These are phyloP conservation scores for Actinopyga echinites DNA, from an alignment of 53 echinoderm and acorn worm genomes.

Conservation along the genomic window DNA sequence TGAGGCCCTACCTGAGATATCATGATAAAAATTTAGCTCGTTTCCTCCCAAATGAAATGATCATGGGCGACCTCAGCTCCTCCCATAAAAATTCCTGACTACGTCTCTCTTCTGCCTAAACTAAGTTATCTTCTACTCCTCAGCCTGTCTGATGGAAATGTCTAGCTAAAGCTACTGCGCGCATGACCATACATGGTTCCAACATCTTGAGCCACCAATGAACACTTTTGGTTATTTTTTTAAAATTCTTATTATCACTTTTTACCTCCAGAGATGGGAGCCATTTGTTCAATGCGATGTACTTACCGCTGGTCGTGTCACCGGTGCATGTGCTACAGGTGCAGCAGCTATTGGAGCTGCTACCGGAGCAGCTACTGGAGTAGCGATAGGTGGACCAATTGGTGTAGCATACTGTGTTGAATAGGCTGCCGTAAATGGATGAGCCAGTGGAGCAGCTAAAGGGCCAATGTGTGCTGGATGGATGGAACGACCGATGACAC, in stretches of 20 bases:
- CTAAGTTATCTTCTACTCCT: no score
- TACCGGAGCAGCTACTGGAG: background rate
- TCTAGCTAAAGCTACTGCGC: background rate
- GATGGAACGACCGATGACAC: background rate
- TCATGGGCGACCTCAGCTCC: no score
- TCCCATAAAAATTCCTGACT: no score
- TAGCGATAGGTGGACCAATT: background rate
- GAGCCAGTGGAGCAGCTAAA: background rate
- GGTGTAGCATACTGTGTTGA: background rate
- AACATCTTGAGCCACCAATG: background rate
- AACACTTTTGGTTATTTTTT: background rate
- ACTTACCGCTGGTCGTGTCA: constrained; percentile 13
- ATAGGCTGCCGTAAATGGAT: background rate
- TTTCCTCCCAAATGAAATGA: no score
- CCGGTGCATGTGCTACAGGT: background rate
- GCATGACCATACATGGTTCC: background rate
- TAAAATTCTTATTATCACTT: background rate
- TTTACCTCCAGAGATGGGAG: background rate
- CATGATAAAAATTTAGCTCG: no score
- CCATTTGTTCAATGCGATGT: background rate
- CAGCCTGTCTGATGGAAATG: background rate
- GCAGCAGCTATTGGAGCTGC: constrained; percentile 3
- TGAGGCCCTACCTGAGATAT: no score
- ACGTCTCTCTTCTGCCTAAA: no score
- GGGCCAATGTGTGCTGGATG: background rate